Evolutionary conservation across 2,113 vertebrate species (phyloP).

Genomic region (Stigmatopora argus): DNA sequence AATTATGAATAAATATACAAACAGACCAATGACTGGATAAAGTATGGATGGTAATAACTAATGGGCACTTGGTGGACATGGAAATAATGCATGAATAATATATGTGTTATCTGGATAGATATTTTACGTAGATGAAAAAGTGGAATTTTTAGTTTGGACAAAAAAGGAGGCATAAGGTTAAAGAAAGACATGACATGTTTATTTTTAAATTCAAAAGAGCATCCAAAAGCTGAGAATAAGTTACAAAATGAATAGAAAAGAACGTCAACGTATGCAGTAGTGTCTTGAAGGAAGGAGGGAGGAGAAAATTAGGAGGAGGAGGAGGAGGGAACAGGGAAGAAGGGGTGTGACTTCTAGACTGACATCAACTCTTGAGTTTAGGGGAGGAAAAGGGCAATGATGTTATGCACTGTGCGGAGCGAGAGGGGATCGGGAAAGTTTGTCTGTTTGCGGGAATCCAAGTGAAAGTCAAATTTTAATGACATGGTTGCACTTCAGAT

Average conservation of each 20-base stretch:
- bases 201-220: background rate
- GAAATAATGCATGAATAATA: background rate
- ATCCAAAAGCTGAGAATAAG: background rate
- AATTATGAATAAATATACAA: too few species aligned
- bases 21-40: too few species aligned
- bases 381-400: slow-evolving; percentile 36
- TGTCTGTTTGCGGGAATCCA: slow-evolving; percentile 1
- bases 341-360: slow-evolving; percentile 42
- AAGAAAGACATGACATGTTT: background rate
- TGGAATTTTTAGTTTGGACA: background rate
- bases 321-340: slow-evolving; percentile 10
- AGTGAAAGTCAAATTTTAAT: background rate
- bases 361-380: slow-evolving; percentile 24
- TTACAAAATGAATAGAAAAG: background rate
- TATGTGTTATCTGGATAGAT: background rate
- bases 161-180: background rate
- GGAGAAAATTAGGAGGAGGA: background rate
- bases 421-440: background rate
- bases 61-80: background rate
- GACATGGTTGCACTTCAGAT: background rate
- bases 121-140: background rate
- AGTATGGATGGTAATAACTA: background rate
- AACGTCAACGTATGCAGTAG: background rate
- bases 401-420: slow-evolving; percentile 5
- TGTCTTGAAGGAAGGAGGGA: background rate